Evolutionary conservation across 2,797 vertebrate species (phyloP), one percentile per base, ranked within the genome.

Genomic region (Hemibagrus guttatus): DNA sequence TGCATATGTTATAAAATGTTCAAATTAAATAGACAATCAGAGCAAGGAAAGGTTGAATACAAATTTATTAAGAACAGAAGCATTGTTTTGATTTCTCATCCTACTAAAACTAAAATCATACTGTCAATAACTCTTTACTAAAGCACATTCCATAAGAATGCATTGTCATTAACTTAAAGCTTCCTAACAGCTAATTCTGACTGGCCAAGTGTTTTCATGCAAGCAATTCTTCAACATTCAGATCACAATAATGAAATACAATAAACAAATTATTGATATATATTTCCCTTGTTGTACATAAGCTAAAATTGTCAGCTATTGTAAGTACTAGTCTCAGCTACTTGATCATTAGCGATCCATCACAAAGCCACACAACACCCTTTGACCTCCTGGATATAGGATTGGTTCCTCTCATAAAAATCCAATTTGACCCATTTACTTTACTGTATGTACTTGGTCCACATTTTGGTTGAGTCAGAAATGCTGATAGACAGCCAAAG

Each of bases 131-230:
- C 91, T 92, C 90, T 21, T 72, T 87, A 92, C 89, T 88, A 87
- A 90, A 49, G 92, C 93, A 92, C 94, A 94, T 94, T 94, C 95
- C 90, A 81, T 90, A 86, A 91, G 93, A 95, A 95, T 93, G 93
- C 90, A 90, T 94, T 93, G 94, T 95, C 94, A 86, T 90, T 85
- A 69, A 68, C 52, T 81, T 87, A 84, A 91, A 91, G 58, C 28
- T 35, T 83, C 63, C 79, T 86, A 87, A 49, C 56, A 91, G 58
- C 89, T 93, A 92, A 61, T 52, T 81, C 84, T 90, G 89, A 92
- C 91, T 79, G 71, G 80, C 85, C 90, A 91, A 84, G 74, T 91
- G 92, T 90, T 90, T 86, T 85, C 85, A 89, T 86, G 85, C 58
- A 81, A 72, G 84, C 74, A 75, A 35, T 58, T 68, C 61, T 61